phyloP scores from a whole-genome alignment of 2,113 vertebrate species.

The Urocynchramus pylzowi region DNA sequence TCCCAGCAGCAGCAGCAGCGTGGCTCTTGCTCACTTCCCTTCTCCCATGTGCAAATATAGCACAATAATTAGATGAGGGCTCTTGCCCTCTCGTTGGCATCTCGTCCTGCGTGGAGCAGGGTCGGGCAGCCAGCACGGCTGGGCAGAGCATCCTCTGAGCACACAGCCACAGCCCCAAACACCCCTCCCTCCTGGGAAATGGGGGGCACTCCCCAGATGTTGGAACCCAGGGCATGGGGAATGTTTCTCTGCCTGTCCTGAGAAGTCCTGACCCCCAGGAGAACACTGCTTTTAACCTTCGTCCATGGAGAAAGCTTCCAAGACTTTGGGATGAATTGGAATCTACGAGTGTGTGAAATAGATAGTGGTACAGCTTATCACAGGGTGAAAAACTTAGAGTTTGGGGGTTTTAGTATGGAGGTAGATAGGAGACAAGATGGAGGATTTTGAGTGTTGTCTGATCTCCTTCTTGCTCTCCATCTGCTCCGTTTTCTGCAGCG shows the following conservation, averaged over 20 bases:
- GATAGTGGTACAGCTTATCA: background rate
- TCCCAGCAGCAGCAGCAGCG: background rate
- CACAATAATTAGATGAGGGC: background rate
- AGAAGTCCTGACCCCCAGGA: background rate
- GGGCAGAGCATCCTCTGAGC: background rate
- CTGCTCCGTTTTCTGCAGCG: background rate
- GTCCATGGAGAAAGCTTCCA: background rate
- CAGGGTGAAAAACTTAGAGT: background rate
- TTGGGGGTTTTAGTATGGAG: background rate
- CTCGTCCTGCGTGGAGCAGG: background rate
- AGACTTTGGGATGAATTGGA: background rate
- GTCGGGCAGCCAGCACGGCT: background rate
- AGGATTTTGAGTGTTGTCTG: background rate
- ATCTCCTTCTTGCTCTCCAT: background rate
- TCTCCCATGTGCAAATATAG: background rate
- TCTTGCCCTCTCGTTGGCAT: background rate
- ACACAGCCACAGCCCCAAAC: background rate
- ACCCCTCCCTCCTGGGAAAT: accelerated
- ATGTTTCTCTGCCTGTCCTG: background rate
- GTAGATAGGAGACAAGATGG: background rate
- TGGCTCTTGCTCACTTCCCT: background rate
- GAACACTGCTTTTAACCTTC: background rate
- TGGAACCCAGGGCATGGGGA: background rate
- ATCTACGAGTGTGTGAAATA: background rate
- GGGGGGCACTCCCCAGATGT: background rate